Conservation (phyloP, 23 tunicate species). For the Trididemnum nubilum region DNA sequence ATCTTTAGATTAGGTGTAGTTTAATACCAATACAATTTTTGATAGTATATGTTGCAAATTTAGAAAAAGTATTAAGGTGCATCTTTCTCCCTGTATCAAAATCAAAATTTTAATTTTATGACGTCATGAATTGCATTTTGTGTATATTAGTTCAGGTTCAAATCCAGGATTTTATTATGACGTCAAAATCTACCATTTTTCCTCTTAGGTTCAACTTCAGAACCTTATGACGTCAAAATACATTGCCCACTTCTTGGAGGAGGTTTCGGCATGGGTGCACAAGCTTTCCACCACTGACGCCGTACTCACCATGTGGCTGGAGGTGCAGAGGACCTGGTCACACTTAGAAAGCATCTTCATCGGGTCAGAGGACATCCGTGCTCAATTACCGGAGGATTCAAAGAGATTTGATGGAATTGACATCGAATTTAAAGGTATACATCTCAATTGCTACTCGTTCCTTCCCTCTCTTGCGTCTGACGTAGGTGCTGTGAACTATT, state of each 20-base stretch:
- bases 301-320: conserved; percentile 93
- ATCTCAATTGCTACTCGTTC: not conserved
- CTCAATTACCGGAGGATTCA: conserved; percentile 93
- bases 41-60: too few relatives aligned
- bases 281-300: conserved; percentile 89
- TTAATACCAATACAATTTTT: too few relatives aligned
- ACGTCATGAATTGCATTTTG: too few relatives aligned
- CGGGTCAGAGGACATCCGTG: conserved; percentile 95
- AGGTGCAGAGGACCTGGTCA: conserved; percentile 98
- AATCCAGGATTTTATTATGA: not conserved
- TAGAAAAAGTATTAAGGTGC: too few relatives aligned
- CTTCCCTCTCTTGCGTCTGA: not conserved
- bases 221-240: conserved; percentile 99
- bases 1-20: too few relatives aligned
- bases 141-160: too few relatives aligned
- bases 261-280: conserved; percentile 94
- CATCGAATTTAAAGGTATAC: conserved; percentile 77
- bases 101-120: too few relatives aligned
- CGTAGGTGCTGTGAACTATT: too few relatives aligned
- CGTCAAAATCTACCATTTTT: not conserved
- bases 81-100: too few relatives aligned
- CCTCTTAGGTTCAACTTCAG: conserved; percentile 92
- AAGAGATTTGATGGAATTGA: conserved; percentile 93
- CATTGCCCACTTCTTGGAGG: conserved; percentile 97
- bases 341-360: conserved; percentile 96